These are phyloP conservation scores for Kryptolebias ocellatus DNA, from an alignment of 2,797 vertebrate genomes.

Conservation along the genomic window DNA sequence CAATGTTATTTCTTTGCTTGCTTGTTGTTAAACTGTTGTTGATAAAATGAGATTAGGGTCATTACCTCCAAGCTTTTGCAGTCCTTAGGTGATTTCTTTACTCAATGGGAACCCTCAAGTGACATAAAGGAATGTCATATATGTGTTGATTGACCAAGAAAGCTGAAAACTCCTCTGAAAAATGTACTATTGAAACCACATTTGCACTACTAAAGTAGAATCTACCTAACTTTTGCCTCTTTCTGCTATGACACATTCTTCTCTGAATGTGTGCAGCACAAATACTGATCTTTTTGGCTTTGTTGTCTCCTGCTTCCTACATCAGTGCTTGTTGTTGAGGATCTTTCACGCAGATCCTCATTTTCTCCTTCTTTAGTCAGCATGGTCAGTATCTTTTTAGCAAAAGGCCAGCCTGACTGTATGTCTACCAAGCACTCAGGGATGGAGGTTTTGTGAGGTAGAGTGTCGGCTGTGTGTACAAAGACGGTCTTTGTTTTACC, in stretches of 20 bases:
- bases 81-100: too few species aligned
- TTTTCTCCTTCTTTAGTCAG: conserved; percentile 48
- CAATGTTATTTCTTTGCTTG: neutral
- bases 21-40: neutral
- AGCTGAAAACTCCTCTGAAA: too few species aligned
- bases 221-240: too few species aligned
- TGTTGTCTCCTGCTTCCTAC: conserved; percentile 17
- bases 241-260: neutral
- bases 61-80: too few species aligned
- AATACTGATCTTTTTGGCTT: conserved; percentile 14
- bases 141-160: too few species aligned
- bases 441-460: conserved; percentile 61
- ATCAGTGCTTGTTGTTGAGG: conserved; percentile 52
- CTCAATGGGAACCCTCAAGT: too few species aligned
- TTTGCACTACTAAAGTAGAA: neutral
- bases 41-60: too few species aligned
- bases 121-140: too few species aligned
- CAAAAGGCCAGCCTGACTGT: conserved; percentile 44
- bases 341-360: conserved; percentile 55
- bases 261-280: neutral
- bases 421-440: conserved; percentile 57
- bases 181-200: neutral
- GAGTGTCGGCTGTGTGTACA: conserved; percentile 51
- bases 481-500: conserved; percentile 75
- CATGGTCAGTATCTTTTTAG: conserved; percentile 47